Evolutionary conservation across 2,113 vertebrate genomes (phyloP).

Genomic region (Notiomystis cincta): DNA sequence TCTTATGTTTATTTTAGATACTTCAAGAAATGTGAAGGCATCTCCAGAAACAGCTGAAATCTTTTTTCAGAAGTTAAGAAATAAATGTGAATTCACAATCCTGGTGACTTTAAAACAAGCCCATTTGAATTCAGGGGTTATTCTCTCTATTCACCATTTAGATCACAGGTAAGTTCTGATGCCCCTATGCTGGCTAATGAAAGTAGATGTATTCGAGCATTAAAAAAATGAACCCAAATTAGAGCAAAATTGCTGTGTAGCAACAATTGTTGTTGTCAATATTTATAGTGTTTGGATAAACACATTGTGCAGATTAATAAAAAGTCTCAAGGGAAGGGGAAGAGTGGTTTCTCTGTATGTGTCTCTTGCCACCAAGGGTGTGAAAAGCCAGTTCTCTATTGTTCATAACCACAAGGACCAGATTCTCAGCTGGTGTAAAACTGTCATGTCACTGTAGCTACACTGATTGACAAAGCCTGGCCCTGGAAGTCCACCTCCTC

Average conservation of each 20-base stretch:
- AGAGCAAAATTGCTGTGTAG: neutral
- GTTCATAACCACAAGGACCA: neutral
- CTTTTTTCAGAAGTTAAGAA: conserved; percentile 90
- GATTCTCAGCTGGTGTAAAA: neutral
- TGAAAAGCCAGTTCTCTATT: neutral
- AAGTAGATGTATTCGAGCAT: neutral
- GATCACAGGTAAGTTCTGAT: conserved; percentile 83
- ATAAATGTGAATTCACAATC: conserved; percentile 92
- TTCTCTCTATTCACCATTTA: conserved; percentile 91
- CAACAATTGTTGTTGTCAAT: neutral
- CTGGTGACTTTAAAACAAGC: conserved; percentile 90
- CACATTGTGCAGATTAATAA: neutral
- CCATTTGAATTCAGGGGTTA: conserved; percentile 92
- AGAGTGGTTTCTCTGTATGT: neutral
- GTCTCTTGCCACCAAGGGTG: neutral
- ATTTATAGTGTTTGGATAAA: neutral
- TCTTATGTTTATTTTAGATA: conserved; percentile 72
- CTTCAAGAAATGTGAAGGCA: conserved; percentile 88
- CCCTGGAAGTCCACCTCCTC: neutral
- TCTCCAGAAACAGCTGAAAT: conserved; percentile 79
- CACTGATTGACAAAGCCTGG: neutral
- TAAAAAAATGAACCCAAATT: neutral
- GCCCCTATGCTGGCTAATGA: neutral
- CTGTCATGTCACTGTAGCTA: neutral
- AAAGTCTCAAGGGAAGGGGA: neutral